These are phyloP conservation scores for Toxotes chatareus DNA, from an alignment of 2,113 vertebrate species.

Conservation along the genomic window DNA sequence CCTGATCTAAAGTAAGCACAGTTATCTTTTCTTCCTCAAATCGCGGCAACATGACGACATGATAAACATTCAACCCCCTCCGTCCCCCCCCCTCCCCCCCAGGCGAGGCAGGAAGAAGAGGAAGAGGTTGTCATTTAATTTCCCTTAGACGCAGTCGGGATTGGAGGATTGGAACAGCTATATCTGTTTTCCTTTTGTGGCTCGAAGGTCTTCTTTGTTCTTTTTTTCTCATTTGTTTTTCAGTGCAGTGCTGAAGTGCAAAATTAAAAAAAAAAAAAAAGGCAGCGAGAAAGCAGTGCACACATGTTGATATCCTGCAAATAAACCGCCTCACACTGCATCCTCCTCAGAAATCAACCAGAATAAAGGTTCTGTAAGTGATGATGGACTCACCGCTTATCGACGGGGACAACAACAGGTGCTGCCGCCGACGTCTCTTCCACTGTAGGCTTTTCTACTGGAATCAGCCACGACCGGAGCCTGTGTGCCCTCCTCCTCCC, in stretches of 20 bases:
- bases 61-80: conserved; percentile 57
- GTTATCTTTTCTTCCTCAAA: conserved; percentile 39
- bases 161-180: neutral
- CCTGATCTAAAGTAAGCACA: conserved; percentile 19
- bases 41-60: conserved; percentile 73
- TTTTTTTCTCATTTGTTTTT: conserved; percentile 2
- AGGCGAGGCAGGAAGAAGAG: conserved; percentile 74
- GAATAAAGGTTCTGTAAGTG: neutral
- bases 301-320: neutral
- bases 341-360: neutral
- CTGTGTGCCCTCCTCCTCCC: conserved; percentile 69
- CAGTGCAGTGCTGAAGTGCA: conserved; percentile 6
- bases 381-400: conserved; percentile 73
- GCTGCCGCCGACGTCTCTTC: conserved; percentile 68
- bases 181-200: neutral
- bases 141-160: conserved; percentile 10
- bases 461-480: conserved; percentile 66
- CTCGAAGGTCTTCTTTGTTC: neutral
- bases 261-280: neutral
- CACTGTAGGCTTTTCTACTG: conserved; percentile 56
- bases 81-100: neutral
- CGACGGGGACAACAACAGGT: conserved; percentile 79
- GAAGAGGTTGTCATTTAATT: conserved; percentile 46
- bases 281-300: neutral
- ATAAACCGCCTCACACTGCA: neutral